Percentiles rank a stretch among this genome's conserved stretches.
Evolutionary conservation across 2,113 vertebrate genomes (phyloP).

Genomic region (Xiphorhynchus elegans): DNA sequence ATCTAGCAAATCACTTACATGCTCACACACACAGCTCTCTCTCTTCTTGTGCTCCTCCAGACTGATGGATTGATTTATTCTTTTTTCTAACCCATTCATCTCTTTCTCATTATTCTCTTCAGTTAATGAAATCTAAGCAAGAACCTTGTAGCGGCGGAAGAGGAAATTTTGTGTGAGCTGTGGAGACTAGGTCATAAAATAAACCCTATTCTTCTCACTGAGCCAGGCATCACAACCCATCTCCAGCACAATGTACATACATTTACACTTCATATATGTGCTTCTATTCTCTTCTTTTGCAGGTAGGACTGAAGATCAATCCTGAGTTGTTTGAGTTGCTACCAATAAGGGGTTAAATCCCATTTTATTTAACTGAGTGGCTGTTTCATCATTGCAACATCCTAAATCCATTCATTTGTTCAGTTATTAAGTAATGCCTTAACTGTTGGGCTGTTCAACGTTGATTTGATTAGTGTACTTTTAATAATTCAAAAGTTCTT

Average conservation of each 20-base stretch:
- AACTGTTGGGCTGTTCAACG: neutral
- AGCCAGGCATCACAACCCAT: neutral
- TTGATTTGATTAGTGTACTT: neutral
- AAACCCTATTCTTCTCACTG: neutral
- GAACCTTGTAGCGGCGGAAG: neutral
- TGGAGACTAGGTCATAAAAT: neutral
- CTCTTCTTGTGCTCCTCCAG: neutral
- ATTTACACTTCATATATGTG: neutral
- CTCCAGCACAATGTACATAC: neutral
- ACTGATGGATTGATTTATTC: neutral
- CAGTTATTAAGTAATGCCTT: neutral
- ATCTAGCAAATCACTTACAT: neutral
- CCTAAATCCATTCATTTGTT: neutral
- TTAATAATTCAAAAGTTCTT: neutral
- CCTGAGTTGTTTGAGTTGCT: neutral
- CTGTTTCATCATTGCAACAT: neutral
- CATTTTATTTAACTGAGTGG: neutral
- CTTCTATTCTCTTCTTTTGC: neutral
- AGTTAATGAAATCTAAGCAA: neutral
- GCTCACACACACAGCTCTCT: neutral
- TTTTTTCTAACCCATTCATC: neutral
- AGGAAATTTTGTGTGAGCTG: neutral
- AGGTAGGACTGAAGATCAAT: neutral
- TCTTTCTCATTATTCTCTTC: neutral
- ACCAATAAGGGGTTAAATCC: neutral